Conservation (phyloP, 2,888 invertebrate species). For the Ephialtes manifestator region DNA sequence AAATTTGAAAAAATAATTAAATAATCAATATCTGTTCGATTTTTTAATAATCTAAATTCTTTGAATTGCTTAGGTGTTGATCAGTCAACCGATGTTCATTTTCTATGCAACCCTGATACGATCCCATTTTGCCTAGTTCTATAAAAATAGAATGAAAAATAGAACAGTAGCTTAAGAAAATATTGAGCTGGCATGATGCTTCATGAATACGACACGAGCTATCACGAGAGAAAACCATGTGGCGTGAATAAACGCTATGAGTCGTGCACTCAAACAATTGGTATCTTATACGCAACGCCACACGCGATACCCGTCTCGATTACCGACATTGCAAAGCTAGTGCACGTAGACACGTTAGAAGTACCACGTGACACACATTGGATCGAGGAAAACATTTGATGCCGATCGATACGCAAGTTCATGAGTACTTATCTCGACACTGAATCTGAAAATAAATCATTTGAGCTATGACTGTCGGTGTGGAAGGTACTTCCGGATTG, state of each 20-base stretch:
- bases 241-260: slow-evolving; percentile 3
- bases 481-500: background rate
- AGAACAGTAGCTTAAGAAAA: background rate
- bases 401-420: slow-evolving; percentile 25
- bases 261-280: slow-evolving; percentile 9
- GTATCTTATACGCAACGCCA: slow-evolving; percentile 1
- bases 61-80: too few relatives aligned
- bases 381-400: slow-evolving; percentile 2
- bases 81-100: too few relatives aligned
- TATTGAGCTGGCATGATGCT: background rate
- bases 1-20: too few relatives aligned
- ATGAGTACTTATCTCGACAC: slow-evolving; percentile 24
- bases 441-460: slow-evolving; percentile 30
- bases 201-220: background rate
- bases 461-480: slow-evolving; percentile 5
- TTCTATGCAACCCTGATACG: too few relatives aligned
- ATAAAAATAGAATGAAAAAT: background rate
- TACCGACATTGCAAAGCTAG: slow-evolving; percentile 11
- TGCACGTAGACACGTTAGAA: background rate
- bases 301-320: slow-evolving; percentile 24
- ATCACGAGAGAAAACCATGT: background rate
- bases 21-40: too few relatives aligned
- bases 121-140: background rate
- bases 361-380: slow-evolving; percentile 13
- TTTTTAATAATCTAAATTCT: too few relatives aligned